phyloP scores from a whole-genome alignment of 2,888 invertebrate genomes.

The Steromphala cineraria region DNA sequence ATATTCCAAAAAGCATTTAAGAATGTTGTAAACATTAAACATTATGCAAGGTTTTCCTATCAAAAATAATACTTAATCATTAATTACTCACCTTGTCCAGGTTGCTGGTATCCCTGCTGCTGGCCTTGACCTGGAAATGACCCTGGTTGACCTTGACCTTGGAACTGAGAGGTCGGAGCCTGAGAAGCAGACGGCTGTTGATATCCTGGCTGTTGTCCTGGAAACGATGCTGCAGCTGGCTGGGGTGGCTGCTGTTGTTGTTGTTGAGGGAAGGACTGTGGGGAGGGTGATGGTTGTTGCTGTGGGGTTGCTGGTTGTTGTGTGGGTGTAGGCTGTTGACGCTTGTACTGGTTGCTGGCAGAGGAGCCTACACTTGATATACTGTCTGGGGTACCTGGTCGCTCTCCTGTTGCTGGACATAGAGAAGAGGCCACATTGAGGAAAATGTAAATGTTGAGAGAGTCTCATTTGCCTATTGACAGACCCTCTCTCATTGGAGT shows the following conservation, averaged over 20 bases:
- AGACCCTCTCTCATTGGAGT: no score
- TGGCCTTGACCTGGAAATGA: conserved; percentile 26
- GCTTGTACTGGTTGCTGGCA: conserved; percentile 45
- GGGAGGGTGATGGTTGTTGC: conserved; percentile 26
- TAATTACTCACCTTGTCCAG: background rate
- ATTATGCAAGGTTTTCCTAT: no score
- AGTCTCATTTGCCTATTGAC: no score
- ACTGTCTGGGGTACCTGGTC: conserved; percentile 71
- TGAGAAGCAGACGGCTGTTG: conserved; percentile 28
- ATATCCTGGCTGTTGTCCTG: conserved; percentile 10
- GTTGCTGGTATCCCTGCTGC: conserved; percentile 36
- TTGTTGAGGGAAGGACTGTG: conserved; percentile 23
- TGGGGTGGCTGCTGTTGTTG: conserved; percentile 28
- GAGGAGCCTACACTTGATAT: conserved; percentile 68
- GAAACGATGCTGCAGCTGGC: background rate
- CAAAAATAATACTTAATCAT: no score
- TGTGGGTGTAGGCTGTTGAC: conserved; percentile 32
- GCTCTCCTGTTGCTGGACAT: conserved; percentile 30
- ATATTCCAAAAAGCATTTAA: no score
- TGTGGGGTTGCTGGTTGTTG: conserved; percentile 21
- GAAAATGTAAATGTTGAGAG: no score
- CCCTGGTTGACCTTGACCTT: conserved; percentile 28
- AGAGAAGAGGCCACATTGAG: no score
- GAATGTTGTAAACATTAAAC: no score
- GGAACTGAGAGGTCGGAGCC: conserved; percentile 13